Base-by-base conservation (phyloP, 2,113 vertebrate genomes). In the Sterna hirundo region DNA sequence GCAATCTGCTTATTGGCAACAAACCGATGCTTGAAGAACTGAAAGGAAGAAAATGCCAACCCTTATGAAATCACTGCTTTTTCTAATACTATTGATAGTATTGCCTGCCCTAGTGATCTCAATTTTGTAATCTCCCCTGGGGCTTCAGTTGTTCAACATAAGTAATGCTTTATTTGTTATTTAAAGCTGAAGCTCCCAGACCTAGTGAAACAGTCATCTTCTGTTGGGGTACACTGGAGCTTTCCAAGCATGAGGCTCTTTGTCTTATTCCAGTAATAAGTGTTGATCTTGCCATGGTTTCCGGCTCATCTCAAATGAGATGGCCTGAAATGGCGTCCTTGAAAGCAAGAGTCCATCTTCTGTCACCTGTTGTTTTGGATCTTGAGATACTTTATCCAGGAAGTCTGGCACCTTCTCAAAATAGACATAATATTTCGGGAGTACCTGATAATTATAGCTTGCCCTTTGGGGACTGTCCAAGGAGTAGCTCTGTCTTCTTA, bases 281-380 rank as follows among this genome's bases (percentile, higher is more conserved):
- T 1, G 2, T 6, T 1, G 13, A 44, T 54, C 29, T 66, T 51
- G 34, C 58, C 12, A 5, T 0, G 30, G 38, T 9, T 11, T 36
- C 44, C 5, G 2, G 1, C 69, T 30, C 46, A 52, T 64, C 44
- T 36, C 54, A 40, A 29, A 29, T 7, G 18, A 12, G 27, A 30
- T 0, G 0, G 58, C 38, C 85, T 23, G 34, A 76, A 81, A 22
- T 5, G 49, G 80, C 15, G 26, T 32, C 75, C 80, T 30, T 49
- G 76, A 16, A 55, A 55, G 71, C 47, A 54, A 42, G n/a, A 71
- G 46, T n/a, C 83, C 58, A 65, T 15, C 64, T 86, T 40, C 87
- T 83, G 92, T 14, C 90, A 81, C 64, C 38, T 62, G 38, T 30
- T 85, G 57, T 27, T 88, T 57, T 51, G 76, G 42, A 44, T 86